These are phyloP conservation scores for Rallus crepitans DNA, from an alignment of 2,797 vertebrate species.

Conservation along the genomic window DNA sequence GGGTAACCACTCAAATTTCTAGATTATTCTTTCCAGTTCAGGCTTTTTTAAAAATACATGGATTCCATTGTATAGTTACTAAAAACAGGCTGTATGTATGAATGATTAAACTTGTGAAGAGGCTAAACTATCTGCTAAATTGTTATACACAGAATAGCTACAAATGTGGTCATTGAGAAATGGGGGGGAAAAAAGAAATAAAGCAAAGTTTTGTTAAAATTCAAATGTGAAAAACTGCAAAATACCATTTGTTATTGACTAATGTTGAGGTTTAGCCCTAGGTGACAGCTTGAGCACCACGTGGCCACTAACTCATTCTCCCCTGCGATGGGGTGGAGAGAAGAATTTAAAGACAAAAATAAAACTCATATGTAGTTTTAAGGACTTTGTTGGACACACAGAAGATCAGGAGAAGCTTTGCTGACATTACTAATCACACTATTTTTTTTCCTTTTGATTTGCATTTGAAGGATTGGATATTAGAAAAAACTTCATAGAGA, in stretches of 20 bases:
- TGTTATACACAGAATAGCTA: neutral
- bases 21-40: neutral
- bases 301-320: no score
- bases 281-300: no score
- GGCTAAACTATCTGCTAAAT: neutral
- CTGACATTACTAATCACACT: no score
- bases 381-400: neutral
- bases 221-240: neutral
- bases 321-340: no score
- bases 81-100: neutral
- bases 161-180: neutral
- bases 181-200: neutral
- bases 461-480: no score
- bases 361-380: neutral
- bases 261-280: neutral
- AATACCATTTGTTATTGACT: neutral
- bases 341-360: no score
- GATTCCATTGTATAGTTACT: neutral
- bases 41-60: neutral
- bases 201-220: neutral
- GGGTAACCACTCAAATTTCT: neutral
- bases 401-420: no score
- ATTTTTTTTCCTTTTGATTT: no score
- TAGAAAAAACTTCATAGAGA: no score
- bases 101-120: neutral